Evolutionary conservation across 1,140 invertebrate species (phyloP), one percentile per base, ranked within the genome.

Genomic region (Drosophila truncata): DNA sequence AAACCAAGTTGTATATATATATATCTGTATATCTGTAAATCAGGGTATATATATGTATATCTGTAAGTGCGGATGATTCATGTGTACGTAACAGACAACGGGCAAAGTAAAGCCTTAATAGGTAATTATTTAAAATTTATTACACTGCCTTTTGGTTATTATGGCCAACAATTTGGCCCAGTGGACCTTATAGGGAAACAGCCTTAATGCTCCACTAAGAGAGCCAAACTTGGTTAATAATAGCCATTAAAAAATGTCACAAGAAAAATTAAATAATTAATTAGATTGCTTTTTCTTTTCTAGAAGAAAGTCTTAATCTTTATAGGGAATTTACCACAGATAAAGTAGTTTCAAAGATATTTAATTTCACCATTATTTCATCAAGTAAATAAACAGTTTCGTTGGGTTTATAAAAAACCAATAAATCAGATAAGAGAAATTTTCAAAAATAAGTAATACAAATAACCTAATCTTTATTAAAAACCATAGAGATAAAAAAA

Each of bases 111-210:
- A 70, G 69, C 84, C 80, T 91, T 92, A 91, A 92, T 92, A 91
- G 87, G 91, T 92, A 91, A 91, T 92, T 92, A 92, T 92, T 91
- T 86, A 60, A 91, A 91, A 92, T 92, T 92, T 92, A 92, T 92
- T 92, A 73, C 84, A 70, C 75, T 88, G 65, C 60, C 78, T 62
- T 72, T 72, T 78, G 75, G 58, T 55, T 87, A 77, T 76, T 79
- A 63, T 82, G 79, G 61, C 59, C 59, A 57, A 42, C 60, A 76
- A 55, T 64, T 58, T 74, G 58, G 67, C 63, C 67, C 63, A 67
- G 31, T 54, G 44, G 73, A 77, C 73, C 64, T 77, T 72, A 71
- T 72, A 72, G 29, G 49, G 69, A 27, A 20, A 23, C 35, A 41
- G 42, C 33, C 20, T 69, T 44, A 70, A 35, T 18, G 33, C 44